phyloP scores from a whole-genome alignment of 2,888 invertebrate species.

The Anarsia innoxiella region DNA sequence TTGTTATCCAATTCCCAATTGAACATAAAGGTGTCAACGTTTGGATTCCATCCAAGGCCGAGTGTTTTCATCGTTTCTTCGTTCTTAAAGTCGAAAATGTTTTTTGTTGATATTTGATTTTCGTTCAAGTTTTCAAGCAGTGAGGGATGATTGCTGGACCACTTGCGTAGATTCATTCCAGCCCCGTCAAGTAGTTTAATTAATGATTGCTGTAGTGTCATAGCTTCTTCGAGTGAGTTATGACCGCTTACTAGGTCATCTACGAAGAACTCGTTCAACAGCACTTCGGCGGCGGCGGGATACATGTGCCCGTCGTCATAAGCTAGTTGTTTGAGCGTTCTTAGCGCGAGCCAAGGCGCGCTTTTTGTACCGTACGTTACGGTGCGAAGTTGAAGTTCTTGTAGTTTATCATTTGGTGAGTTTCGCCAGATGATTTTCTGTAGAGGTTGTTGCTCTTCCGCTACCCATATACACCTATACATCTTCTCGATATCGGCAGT shows the following conservation, averaged over 20 bases:
- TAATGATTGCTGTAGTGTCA: not conserved
- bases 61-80: not conserved
- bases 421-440: not conserved
- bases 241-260: not conserved
- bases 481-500: conserved; percentile 1
- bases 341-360: too few relatives aligned
- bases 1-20: not conserved
- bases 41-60: not conserved
- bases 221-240: not conserved
- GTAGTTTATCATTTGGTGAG: not conserved
- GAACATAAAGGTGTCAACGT: not conserved
- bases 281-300: conserved; percentile 4
- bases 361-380: too few relatives aligned
- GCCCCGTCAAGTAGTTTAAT: not conserved
- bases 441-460: not conserved
- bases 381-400: conserved; percentile 1
- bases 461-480: not conserved
- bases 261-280: not conserved
- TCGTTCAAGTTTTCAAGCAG: not conserved
- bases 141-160: not conserved
- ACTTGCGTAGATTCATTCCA: not conserved
- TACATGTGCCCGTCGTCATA: conserved; percentile 4
- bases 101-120: not conserved
- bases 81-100: not conserved
- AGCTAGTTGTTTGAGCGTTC: conserved; percentile 13